These are phyloP conservation scores for Arenaria interpres DNA, from an alignment of 2,113 vertebrate species.

Conservation along the genomic window DNA sequence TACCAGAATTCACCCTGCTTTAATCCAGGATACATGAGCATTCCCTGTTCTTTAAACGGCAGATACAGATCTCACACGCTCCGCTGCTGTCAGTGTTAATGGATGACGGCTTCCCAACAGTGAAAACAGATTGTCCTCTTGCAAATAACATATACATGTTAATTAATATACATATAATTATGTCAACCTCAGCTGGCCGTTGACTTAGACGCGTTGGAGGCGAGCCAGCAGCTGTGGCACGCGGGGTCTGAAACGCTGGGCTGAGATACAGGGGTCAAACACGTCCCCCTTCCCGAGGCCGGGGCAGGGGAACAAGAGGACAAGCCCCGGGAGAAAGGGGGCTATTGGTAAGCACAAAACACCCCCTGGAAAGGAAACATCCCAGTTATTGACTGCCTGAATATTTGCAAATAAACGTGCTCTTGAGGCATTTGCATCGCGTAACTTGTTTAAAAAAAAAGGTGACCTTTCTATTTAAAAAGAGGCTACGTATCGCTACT, in stretches of 20 bases:
- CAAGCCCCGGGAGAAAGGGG: rapidly evolving
- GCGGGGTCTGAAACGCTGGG: rapidly evolving
- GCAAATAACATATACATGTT: not conserved
- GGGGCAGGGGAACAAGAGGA: not conserved
- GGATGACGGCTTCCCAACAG: not conserved
- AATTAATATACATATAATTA: not conserved
- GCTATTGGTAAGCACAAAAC: rapidly evolving
- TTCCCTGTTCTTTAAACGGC: not conserved
- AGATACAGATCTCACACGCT: not conserved
- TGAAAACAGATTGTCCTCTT: not conserved
- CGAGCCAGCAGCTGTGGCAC: not conserved
- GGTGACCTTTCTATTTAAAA: not conserved
- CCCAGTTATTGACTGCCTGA: not conserved
- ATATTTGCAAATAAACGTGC: not conserved
- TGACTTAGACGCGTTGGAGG: rapidly evolving
- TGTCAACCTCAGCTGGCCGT: not conserved
- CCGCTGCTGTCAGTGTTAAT: not conserved
- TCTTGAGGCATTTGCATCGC: not conserved
- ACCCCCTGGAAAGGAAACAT: rapidly evolving
- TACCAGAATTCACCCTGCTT: not conserved
- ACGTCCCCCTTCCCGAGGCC: not conserved
- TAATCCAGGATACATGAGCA: not conserved
- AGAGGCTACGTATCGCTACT: rapidly evolving
- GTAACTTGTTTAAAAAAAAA: not conserved
- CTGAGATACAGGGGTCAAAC: rapidly evolving